Evolutionary conservation across 2,888 invertebrate genomes (phyloP), one percentile per base, ranked within the genome.

Genomic region (Heliconius cydno): DNA sequence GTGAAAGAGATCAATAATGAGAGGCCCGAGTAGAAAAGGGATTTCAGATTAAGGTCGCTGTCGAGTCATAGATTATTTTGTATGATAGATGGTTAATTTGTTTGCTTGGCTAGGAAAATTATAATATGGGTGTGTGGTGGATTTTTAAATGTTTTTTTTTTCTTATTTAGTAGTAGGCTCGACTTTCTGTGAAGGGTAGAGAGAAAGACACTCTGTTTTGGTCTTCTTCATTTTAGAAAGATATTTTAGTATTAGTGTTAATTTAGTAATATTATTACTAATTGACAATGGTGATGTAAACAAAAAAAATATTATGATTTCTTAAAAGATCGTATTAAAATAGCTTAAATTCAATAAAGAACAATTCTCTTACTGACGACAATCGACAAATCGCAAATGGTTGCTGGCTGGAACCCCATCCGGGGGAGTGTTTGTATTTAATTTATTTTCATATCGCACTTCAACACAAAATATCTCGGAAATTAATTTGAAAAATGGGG

Each of bases 1-100:
- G 94, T 94, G 94, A 95, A 95, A 95, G 94, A 95, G 94, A 95
- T 95, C 94, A 94, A 95, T 95, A 95, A 94, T 94, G 94, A 94
- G 94, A 93, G 91, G 92, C 92, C 92, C 94, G 94, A 94, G 94
- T 95, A 94, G 94, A 94, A 95, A 95, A 95, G 94, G 94, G 94
- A 95, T 95, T 95, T 94, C 94, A 95, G 94, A 95, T 95, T 95
- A 95, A 95, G 94, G 94, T 94, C 94, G 94, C 94, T 93, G 92
- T 93, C 91, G 92, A 90, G 91, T 86, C 94, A 94, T 91, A 94
- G 94, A 94, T 87, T 89, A 92, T 85, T 85, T 84, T 86, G 88
- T 88, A 91, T 92, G 89, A 86, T 88, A 80, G 82, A 82, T 82
- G 81, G 80, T 71, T 79, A 63, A 78, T 60, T 74, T 72, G 76